These are phyloP conservation scores for Theonella swinhoei DNA, from an alignment of 37 sponge, comb jelly and placozoan genomes.

Conservation along the genomic window DNA sequence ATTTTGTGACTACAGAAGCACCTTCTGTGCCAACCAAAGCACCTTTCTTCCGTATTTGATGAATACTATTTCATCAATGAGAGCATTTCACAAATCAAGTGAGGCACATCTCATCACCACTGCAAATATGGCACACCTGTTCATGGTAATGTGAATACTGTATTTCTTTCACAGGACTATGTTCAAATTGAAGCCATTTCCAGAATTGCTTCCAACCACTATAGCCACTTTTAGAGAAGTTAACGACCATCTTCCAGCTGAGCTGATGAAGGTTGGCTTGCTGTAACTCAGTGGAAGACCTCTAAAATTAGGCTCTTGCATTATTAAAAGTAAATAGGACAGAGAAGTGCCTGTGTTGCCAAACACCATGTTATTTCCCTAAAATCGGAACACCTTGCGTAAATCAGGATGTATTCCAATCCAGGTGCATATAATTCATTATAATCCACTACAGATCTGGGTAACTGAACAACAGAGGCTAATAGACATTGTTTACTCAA, in stretches of 20 bases:
- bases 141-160: too few relatives aligned
- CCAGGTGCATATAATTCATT: too few relatives aligned
- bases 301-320: too few relatives aligned
- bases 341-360: too few relatives aligned
- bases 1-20: conserved; percentile 39
- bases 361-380: too few relatives aligned
- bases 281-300: too few relatives aligned
- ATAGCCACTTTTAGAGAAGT: conserved; percentile 52
- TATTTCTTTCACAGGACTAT: too few relatives aligned
- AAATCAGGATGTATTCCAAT: too few relatives aligned
- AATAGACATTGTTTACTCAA: conserved; percentile 13
- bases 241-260: neutral
- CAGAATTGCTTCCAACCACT: conserved; percentile 35
- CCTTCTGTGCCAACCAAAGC: conserved; percentile 54
- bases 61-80: conserved; percentile 38
- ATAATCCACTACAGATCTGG: conserved; percentile 17
- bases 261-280: conserved; percentile 19
- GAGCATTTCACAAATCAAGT: conserved; percentile 61
- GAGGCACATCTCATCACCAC: neutral
- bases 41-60: conserved; percentile 48
- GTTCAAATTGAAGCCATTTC: conserved; percentile 65
- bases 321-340: too few relatives aligned
- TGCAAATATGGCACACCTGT: too few relatives aligned
- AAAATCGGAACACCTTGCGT: too few relatives aligned
- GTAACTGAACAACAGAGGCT: conserved; percentile 17